Percentiles rank a stretch among this genome's conserved stretches.
These are phyloP conservation scores for Allolobophora icterica DNA, from an alignment of 2,888 invertebrate genomes.

Conservation along the genomic window DNA sequence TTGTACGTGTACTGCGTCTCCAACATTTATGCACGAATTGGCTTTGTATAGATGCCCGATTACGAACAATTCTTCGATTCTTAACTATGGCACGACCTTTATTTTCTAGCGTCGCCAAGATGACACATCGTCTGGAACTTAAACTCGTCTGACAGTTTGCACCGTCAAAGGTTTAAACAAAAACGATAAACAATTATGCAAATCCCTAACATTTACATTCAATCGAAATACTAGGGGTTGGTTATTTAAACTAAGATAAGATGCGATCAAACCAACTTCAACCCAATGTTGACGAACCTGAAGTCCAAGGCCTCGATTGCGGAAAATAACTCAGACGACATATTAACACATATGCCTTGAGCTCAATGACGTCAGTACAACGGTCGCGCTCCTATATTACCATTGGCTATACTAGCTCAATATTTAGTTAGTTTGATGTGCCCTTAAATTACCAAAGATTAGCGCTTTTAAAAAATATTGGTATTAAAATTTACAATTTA, in stretches of 20 bases:
- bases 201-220: not conserved
- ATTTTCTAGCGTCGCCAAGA: not conserved
- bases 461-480: not conserved
- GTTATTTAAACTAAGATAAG: not conserved
- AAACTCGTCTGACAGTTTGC: not conserved
- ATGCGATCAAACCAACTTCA: not conserved
- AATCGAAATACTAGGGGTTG: not conserved
- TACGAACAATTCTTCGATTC: not conserved
- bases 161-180: not conserved
- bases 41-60: not conserved
- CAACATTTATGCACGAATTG: not conserved
- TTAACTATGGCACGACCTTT: not conserved
- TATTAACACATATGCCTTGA: not conserved
- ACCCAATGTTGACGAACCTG: not conserved
- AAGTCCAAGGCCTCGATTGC: not conserved
- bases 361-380: not conserved
- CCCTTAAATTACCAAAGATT: not conserved
- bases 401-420: not conserved
- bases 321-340: conserved; percentile 1
- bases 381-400: not conserved
- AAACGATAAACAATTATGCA: not conserved
- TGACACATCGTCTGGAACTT: not conserved
- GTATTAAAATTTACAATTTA: not conserved
- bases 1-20: not conserved
- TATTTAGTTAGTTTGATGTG: not conserved